Percentiles rank a stretch among this genome's conserved stretches.
phyloP scores from a whole-genome alignment of 2,888 invertebrate species.

The Meandrusa payeni region DNA sequence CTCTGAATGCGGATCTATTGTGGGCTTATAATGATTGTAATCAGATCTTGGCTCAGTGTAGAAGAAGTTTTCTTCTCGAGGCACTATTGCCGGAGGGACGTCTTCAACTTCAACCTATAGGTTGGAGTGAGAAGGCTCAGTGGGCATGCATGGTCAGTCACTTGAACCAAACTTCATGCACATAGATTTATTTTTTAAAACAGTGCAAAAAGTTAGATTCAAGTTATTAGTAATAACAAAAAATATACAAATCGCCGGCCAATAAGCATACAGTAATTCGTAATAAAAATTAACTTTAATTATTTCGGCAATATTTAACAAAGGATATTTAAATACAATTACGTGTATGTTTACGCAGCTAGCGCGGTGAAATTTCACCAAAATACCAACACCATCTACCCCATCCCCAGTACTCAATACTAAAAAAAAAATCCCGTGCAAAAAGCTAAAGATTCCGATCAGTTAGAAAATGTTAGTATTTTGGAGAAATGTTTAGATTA shows the following conservation, averaged over 20 bases:
- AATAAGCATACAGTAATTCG: slow-evolving; percentile 59
- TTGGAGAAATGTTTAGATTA: slow-evolving; percentile 64
- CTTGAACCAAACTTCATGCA: slow-evolving; percentile 69
- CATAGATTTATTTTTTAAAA: slow-evolving; percentile 32
- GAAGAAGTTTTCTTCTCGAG: slow-evolving; percentile 42
- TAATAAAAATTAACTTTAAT: no score
- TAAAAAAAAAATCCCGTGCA: slow-evolving; percentile 51
- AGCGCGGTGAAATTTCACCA: slow-evolving; percentile 64
- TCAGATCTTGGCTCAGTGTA: slow-evolving; percentile 37
- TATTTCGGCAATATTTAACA: no score
- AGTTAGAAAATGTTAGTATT: slow-evolving; percentile 75
- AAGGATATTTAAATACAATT: slow-evolving; percentile 1
- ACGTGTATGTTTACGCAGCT: slow-evolving; percentile 56
- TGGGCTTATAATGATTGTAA: slow-evolving; percentile 36
- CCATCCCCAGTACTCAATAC: slow-evolving; percentile 44
- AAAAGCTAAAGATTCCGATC: slow-evolving; percentile 44
- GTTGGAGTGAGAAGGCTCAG: slow-evolving; percentile 70
- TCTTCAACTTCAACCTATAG: slow-evolving; percentile 69
- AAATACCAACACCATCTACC: slow-evolving; percentile 78
- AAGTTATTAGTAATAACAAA: slow-evolving; percentile 52
- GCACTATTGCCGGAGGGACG: slow-evolving; percentile 37
- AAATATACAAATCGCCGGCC: slow-evolving; percentile 35
- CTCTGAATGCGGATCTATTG: slow-evolving; percentile 56
- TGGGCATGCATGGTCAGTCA: slow-evolving; percentile 65
- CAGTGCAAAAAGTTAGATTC: slow-evolving; percentile 66